Evolutionary conservation across 2,113 vertebrate genomes (phyloP).

Genomic region (Apistogramma diplotaenia): DNA sequence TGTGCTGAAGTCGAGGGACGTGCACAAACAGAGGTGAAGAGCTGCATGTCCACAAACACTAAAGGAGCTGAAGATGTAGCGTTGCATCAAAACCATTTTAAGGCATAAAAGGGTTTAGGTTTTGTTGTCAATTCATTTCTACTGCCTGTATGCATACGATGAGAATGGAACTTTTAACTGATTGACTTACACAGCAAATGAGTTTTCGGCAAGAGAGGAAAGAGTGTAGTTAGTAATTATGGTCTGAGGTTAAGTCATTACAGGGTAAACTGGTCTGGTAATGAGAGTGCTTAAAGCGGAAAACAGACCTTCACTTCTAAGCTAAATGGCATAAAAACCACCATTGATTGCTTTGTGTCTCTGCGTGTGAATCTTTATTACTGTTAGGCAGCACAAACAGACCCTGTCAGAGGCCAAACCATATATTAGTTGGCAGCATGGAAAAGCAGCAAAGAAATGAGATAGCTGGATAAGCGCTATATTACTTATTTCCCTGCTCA

Average conservation of each 20-base stretch:
- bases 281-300: conserved; percentile 62
- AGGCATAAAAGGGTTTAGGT: too few species aligned
- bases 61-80: background rate
- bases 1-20: background rate
- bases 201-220: background rate
- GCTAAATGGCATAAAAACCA: conserved; percentile 63
- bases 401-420: conserved; percentile 13
- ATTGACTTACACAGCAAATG: conserved; percentile 39
- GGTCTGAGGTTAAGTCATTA: conserved; percentile 58
- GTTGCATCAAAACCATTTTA: background rate
- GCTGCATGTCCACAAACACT: too few species aligned
- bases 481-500: conserved; percentile 2
- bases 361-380: conserved; percentile 52
- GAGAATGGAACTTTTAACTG: background rate
- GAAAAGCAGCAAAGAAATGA: background rate
- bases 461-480: rapidly evolving
- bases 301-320: conserved; percentile 54
- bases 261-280: conserved; percentile 50
- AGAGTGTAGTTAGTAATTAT: conserved; percentile 44
- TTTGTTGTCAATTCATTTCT: background rate
- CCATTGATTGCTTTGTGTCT: conserved; percentile 55
- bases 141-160: background rate
- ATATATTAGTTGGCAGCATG: conserved; percentile 6
- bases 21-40: background rate
- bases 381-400: conserved; percentile 19